A percentile compares a stretch with the other conserved stretches of the same genome.
Evolutionary conservation across 2,797 vertebrate genomes (phyloP).

Genomic region (Geotrypetes seraphini): DNA sequence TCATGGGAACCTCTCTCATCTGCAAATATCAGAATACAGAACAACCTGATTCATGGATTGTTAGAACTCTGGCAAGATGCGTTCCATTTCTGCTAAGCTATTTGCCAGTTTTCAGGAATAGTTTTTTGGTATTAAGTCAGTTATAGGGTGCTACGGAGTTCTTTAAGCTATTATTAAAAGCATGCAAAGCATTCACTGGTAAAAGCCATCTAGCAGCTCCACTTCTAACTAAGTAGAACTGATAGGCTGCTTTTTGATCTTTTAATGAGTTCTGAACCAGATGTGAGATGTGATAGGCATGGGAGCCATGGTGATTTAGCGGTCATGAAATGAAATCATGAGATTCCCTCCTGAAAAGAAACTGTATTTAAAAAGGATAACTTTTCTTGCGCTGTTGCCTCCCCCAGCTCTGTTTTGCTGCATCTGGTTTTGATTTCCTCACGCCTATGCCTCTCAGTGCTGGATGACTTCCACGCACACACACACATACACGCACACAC

Average conservation of each 20-base stretch:
- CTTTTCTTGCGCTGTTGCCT: neutral
- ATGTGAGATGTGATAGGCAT: conserved; percentile 60
- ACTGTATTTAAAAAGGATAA: conserved; percentile 47
- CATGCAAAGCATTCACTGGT: conserved; percentile 56
- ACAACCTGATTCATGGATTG: no score
- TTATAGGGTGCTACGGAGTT: conserved; percentile 68
- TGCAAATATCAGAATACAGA: no score
- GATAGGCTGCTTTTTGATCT: conserved; percentile 64
- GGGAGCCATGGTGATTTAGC: conserved; percentile 49
- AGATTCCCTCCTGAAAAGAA: conserved; percentile 44
- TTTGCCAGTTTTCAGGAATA: conserved; percentile 53
- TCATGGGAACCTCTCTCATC: no score
- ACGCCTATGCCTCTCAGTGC: conserved; percentile 45
- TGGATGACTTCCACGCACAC: conserved; percentile 61
- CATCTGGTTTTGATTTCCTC: conserved; percentile 80
- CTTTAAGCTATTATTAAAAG: conserved; percentile 70
- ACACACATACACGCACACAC: conserved; percentile 58
- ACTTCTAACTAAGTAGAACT: conserved; percentile 66
- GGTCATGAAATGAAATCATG: conserved; percentile 52
- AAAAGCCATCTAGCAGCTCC: conserved; percentile 53
- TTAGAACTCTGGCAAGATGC: no score
- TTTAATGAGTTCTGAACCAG: conserved; percentile 66
- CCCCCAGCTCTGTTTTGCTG: conserved; percentile 25
- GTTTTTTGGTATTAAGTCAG: conserved; percentile 60
- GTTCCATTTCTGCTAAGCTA: conserved; percentile 8